These are phyloP conservation scores for Ochotona princeps DNA, from an alignment of 2,113 vertebrate species.

Conservation along the genomic window DNA sequence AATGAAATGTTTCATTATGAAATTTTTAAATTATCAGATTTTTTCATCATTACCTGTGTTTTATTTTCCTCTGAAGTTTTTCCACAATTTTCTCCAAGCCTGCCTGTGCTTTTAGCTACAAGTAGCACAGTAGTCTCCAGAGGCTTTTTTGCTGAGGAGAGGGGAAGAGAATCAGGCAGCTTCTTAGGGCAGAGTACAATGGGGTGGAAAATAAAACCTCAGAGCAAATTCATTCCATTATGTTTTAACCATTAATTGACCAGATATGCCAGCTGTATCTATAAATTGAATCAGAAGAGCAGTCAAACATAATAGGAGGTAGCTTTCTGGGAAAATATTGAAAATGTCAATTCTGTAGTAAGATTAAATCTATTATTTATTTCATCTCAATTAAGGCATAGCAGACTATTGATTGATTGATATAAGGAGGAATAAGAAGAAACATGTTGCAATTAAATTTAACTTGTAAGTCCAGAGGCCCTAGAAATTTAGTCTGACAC, in stretches of 20 bases:
- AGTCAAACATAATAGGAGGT: slow-evolving; percentile 21
- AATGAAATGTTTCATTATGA: slow-evolving; percentile 52
- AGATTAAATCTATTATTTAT: slow-evolving; percentile 34
- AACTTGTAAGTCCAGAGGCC: neutral
- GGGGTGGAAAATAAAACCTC: neutral
- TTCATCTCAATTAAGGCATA: slow-evolving; percentile 22
- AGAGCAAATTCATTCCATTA: neutral
- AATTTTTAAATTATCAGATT: slow-evolving; percentile 15
- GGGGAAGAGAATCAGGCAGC: neutral
- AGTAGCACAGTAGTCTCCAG: neutral
- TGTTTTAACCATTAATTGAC: slow-evolving; percentile 22
- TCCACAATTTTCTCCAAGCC: neutral
- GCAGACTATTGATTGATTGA: slow-evolving; percentile 36
- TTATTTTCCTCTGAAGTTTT: neutral
- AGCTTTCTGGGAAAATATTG: slow-evolving; percentile 13
- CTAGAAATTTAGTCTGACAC: slow-evolving; percentile 28
- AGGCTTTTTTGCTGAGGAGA: neutral
- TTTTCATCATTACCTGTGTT: neutral
- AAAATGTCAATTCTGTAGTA: slow-evolving; percentile 6
- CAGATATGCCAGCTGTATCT: slow-evolving; percentile 10
- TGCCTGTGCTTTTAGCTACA: neutral
- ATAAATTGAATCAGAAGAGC: neutral
- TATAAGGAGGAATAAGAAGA: slow-evolving; percentile 45
- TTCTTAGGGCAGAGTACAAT: slow-evolving; percentile 3
- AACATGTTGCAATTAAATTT: slow-evolving; percentile 53